Base-by-base conservation (phyloP, 1,140 invertebrate genomes). In the Linepithema humile region DNA sequence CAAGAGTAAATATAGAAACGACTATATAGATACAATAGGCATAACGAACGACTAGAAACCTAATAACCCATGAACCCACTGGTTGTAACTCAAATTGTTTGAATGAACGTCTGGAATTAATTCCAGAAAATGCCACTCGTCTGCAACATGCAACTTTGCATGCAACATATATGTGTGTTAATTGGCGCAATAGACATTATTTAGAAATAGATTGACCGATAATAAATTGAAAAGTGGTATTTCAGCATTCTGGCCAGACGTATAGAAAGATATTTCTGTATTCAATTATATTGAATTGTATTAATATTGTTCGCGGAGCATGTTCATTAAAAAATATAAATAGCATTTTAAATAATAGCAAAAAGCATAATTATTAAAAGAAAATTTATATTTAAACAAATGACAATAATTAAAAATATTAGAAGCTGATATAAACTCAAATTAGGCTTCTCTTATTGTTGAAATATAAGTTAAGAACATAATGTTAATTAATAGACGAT, bases 161-260 rank as follows among this genome's bases (percentile, higher is more conserved):
- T 88, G 77, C 55, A 2, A 9, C 35, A 40, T 12, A 53, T 7
- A 69, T 55, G 32, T 53, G 35, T n/a, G 29, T 86, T 60, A 89
- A 89, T 89, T 89, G 89, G 57, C 43, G 53, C 43, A 89, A 89
- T 89, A 88, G 69, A 82, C 72, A 75, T 78, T 70, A 89, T 84
- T 89, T 89, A 75, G 62, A 72, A 85, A 67, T 38, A n/a, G 82
- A 80, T 84, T 12, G 20, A 67, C 17, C 48, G 10, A 43, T 40
- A 70, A 78, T 55, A 80, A 80, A 70, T 12, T 69, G 43, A 15
- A 23, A 48, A 48, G n/a, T 48, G 3, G 5, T 15, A 17, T 5
- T 48, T 48, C 17, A n/a, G n/a, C n/a, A n/a, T n/a, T 48, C 45
- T 48, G 15, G 0, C 45, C 4, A 48, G 45, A 48, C n/a, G n/a